Evolutionary conservation across 2,888 invertebrate genomes (phyloP), one percentile per base, ranked within the genome.

Genomic region (Iselma pallidipennis): DNA sequence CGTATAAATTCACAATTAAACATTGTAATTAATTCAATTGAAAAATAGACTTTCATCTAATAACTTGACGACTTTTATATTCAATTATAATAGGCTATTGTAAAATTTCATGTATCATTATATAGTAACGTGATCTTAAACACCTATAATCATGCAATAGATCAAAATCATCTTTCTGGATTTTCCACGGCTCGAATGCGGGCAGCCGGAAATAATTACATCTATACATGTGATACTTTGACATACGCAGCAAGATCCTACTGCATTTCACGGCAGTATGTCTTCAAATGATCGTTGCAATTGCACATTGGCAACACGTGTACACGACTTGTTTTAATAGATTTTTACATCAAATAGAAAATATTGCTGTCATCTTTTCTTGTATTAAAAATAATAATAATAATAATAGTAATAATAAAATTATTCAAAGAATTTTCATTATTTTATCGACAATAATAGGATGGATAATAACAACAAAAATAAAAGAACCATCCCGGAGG

Each of bases 241-340:
- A 25, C 49, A 49, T 49, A 28, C 49, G 6, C 49, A 49, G 49
- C 49, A 26, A 49, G 49, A 51, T 49, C 49, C 52, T 57, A 57
- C 61, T 49, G 54, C 61, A 48, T 50, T 49, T 50, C 57, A 37
- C 57, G 19, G 51, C 50, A 7, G 50, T 9, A 45, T 16, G 49
- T 16, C 53, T 52, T 61, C 31, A 59, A 60, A 56, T 48, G 31
- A 29, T 54, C 26, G 23, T 25, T 48, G 19, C 49, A 54, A 49
- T 54, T 59, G 31, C 54, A 48, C 52, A 49, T 51, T 57, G 53
- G 45, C 33, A 52, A 61, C 61, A 61, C 61, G 61, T 61, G 60
- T 60, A 54, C 52, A 57, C 14, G 16, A 21, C 12, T 49, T 23
- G 25, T 49, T 37, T 37, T 16, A 16, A 37, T 37, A n/a, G 42